Conservation (phyloP, 2,888 invertebrate species). For the Beris chalybata region DNA sequence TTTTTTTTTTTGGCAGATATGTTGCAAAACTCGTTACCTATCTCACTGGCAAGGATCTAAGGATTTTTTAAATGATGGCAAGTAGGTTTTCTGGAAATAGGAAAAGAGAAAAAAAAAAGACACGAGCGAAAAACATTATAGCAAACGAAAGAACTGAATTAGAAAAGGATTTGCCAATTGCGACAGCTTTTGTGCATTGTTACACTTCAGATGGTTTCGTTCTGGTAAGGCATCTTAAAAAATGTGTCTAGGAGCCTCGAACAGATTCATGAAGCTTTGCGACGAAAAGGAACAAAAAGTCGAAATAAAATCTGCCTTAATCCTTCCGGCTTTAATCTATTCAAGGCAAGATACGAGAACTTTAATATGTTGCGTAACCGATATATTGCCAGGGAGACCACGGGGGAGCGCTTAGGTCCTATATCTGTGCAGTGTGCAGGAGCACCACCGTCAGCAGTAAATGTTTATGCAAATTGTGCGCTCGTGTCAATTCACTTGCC, state of each 20-base stretch:
- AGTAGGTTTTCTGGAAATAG: neutral
- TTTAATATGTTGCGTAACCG: no score
- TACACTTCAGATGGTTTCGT: conserved; percentile 1
- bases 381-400: no score
- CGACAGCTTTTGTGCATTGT: conserved; percentile 8
- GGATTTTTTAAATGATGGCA: neutral
- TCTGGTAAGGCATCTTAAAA: neutral
- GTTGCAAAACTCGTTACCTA: conserved; percentile 1
- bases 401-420: neutral
- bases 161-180: neutral
- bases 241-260: neutral
- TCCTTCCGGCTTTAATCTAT: neutral
- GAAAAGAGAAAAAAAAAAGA: neutral
- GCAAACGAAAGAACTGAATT: conserved; percentile 4
- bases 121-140: neutral
- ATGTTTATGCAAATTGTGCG: conserved; percentile 16
- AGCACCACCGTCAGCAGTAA: neutral
- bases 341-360: neutral
- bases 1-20: neutral
- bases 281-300: neutral
- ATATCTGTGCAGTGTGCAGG: neutral
- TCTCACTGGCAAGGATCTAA: neutral
- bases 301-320: neutral
- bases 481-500: conserved; percentile 8
- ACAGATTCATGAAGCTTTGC: neutral